A percentile compares a stretch with the other conserved stretches of the same genome.
Conservation (phyloP, 2,888 invertebrate species). For the Carabus problematicus region DNA sequence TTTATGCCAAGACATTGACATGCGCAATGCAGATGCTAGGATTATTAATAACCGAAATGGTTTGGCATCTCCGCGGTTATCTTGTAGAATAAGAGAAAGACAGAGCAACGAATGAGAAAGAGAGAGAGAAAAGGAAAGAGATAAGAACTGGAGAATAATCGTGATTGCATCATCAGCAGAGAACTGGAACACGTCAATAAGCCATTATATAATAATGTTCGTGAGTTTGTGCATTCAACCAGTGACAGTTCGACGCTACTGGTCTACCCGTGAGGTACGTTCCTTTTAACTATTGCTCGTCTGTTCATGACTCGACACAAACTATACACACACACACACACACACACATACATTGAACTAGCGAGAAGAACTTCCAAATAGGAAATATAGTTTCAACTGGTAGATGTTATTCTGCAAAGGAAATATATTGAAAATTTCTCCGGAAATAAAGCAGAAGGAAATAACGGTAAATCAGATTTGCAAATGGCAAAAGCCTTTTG, state of each 20-base stretch:
- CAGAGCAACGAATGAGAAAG: too few relatives aligned
- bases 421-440: too few relatives aligned
- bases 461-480: too few relatives aligned
- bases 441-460: too few relatives aligned
- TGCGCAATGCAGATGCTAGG: slow-evolving; percentile 16
- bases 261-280: not conserved
- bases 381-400: too few relatives aligned
- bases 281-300: not conserved
- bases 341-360: too few relatives aligned
- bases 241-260: not conserved
- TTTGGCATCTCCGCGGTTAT: slow-evolving; percentile 21
- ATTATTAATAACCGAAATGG: slow-evolving; percentile 40
- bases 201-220: slow-evolving; percentile 7
- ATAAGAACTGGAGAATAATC: slow-evolving; percentile 15
- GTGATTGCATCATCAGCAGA: slow-evolving; percentile 27
- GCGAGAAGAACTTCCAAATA: too few relatives aligned
- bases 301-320: too few relatives aligned
- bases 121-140: not conserved
- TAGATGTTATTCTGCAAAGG: too few relatives aligned
- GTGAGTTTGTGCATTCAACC: not conserved
- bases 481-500: too few relatives aligned
- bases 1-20: slow-evolving; percentile 15
- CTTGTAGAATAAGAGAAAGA: not conserved
- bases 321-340: too few relatives aligned
- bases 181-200: slow-evolving; percentile 2